Conservation (phyloP, 30 jellyfish, hydroid and myxozoan genomes). For the Aurelia sp. region DNA sequence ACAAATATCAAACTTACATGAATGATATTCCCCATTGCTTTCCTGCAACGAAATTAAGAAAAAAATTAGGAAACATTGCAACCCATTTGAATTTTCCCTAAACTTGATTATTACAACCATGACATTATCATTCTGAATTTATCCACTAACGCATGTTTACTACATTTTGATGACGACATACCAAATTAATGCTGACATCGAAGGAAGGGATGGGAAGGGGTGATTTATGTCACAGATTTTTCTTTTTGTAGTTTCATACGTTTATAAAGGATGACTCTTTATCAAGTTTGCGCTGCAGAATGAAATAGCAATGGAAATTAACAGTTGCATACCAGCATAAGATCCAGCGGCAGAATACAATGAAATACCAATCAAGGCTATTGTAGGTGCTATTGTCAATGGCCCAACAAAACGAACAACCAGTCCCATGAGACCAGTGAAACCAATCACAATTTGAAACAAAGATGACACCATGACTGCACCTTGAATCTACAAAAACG, state of each 20-base stretch:
- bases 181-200: too few species aligned
- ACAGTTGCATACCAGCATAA: constrained; percentile 75
- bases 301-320: neutral
- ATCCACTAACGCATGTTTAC: too few species aligned
- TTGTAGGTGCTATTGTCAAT: constrained; percentile 93
- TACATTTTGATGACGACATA: too few species aligned
- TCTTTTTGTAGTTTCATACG: too few species aligned
- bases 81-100: neutral
- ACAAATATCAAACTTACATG: constrained; percentile 51
- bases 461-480: constrained; percentile 95
- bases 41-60: constrained; percentile 57
- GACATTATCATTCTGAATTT: neutral
- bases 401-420: constrained; percentile 88
- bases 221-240: too few species aligned
- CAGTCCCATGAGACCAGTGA: constrained; percentile 88
- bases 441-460: constrained; percentile 90
- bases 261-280: too few species aligned
- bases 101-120: neutral
- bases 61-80: neutral
- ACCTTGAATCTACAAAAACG: constrained; percentile 86
- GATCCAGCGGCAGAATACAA: constrained; percentile 86
- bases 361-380: constrained; percentile 89
- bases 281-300: neutral
- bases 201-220: too few species aligned
- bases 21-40: constrained; percentile 93